Conservation (phyloP, 2,797 vertebrate species). For the Micrastur ruficollis region DNA sequence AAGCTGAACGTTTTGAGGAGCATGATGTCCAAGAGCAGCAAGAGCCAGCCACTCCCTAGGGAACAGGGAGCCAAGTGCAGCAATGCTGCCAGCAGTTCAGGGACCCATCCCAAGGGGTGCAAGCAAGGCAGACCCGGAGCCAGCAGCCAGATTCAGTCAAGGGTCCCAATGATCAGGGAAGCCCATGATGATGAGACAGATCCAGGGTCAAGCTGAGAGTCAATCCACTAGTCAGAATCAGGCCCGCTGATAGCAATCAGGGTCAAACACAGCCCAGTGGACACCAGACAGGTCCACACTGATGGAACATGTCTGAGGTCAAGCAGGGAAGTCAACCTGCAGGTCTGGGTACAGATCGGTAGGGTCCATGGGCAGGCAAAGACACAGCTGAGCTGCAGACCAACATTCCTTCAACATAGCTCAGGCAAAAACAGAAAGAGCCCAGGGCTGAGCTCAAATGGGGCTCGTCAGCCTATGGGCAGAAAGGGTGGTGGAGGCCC, state of each 20-base stretch:
- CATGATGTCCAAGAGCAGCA: neutral
- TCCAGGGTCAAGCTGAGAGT: neutral
- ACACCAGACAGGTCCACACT: neutral
- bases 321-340: neutral
- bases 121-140: neutral
- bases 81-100: neutral
- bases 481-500: neutral
- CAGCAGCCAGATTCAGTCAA: neutral
- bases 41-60: neutral
- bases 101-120: neutral
- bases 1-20: neutral
- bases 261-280: neutral
- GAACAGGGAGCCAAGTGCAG: neutral
- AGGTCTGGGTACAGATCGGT: neutral
- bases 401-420: rapidly evolving
- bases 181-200: rapidly evolving
- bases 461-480: neutral
- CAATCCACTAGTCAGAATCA: neutral
- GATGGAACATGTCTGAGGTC: rapidly evolving
- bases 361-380: rapidly evolving
- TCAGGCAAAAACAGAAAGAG: rapidly evolving
- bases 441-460: neutral
- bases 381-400: neutral
- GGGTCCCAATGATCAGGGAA: neutral
- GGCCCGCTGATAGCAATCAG: neutral